Percentiles rank a stretch among this genome's conserved stretches.
phyloP scores from a whole-genome alignment of 2,113 vertebrate species.

The Crotalus helleri region DNA sequence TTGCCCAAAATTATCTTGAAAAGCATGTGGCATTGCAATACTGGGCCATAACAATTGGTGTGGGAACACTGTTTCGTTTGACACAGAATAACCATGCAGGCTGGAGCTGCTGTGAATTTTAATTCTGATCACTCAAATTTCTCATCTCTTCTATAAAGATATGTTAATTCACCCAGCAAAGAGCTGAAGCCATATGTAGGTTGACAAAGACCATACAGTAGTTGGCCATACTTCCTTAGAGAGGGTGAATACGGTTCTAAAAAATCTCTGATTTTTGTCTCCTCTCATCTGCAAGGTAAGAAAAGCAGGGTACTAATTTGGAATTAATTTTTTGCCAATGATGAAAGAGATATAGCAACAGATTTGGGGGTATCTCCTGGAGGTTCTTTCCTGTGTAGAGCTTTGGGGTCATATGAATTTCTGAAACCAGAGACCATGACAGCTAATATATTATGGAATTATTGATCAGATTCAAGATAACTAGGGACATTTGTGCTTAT shows the following conservation, averaged over 20 bases:
- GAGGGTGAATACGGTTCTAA: not conserved
- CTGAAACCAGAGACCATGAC: not conserved
- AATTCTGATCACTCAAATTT: not conserved
- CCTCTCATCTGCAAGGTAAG: not conserved
- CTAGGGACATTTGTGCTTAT: not conserved
- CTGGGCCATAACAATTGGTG: not conserved
- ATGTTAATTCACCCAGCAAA: not conserved
- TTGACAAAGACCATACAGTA: not conserved
- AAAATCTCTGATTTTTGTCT: not conserved
- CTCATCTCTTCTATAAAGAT: not conserved
- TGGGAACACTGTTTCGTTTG: not conserved
- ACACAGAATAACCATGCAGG: slow-evolving; percentile 4
- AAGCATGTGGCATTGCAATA: not conserved
- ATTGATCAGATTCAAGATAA: not conserved
- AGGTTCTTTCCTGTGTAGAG: no score
- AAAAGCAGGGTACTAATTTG: not conserved
- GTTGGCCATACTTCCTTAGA: not conserved
- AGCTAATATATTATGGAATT: not conserved
- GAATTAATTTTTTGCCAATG: not conserved
- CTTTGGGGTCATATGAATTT: not conserved
- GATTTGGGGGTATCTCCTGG: not conserved
- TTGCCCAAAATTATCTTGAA: not conserved
- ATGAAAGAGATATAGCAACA: not conserved
- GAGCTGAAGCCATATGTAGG: not conserved
- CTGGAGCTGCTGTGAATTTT: not conserved